phyloP scores from a whole-genome alignment of 92 coral and sea anemone genomes.

The Nematostella vectensis region DNA sequence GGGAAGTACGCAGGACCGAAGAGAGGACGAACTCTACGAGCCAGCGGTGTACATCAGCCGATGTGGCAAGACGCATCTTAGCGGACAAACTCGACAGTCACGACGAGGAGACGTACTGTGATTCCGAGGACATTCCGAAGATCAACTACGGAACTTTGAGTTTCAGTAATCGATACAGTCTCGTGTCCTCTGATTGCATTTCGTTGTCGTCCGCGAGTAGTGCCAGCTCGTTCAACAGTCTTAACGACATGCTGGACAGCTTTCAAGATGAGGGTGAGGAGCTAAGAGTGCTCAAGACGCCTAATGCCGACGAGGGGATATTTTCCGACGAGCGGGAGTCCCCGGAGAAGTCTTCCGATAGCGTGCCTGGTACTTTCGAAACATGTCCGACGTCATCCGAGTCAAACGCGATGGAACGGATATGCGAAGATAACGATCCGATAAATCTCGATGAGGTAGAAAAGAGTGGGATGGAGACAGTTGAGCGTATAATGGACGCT shows the following conservation, averaged over 20 bases:
- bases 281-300: constrained; percentile 11
- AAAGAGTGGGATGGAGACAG: constrained; percentile 17
- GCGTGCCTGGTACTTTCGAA: not conserved
- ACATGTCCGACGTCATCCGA: not conserved
- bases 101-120: constrained; percentile 21
- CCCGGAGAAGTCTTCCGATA: constrained; percentile 2
- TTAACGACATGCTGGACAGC: constrained; percentile 43
- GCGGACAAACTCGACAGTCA: constrained; percentile 14
- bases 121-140: constrained; percentile 35
- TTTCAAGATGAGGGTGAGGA: constrained; percentile 8
- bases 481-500: constrained; percentile 67
- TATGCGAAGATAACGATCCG: not conserved
- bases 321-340: constrained; percentile 55
- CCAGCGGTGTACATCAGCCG: constrained; percentile 22
- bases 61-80: constrained; percentile 14
- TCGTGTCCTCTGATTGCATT: constrained; percentile 96
- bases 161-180: constrained; percentile 91
- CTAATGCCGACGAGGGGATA: constrained; percentile 59
- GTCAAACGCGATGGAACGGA: not conserved
- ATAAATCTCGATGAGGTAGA: too few species aligned
- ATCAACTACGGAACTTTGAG: constrained; percentile 61
- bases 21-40: constrained; percentile 8
- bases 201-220: constrained; percentile 85
- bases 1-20: constrained; percentile 6
- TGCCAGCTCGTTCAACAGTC: constrained; percentile 70